Evolutionary conservation across 2,113 vertebrate genomes (phyloP).

Genomic region (Myiagra hebetior): DNA sequence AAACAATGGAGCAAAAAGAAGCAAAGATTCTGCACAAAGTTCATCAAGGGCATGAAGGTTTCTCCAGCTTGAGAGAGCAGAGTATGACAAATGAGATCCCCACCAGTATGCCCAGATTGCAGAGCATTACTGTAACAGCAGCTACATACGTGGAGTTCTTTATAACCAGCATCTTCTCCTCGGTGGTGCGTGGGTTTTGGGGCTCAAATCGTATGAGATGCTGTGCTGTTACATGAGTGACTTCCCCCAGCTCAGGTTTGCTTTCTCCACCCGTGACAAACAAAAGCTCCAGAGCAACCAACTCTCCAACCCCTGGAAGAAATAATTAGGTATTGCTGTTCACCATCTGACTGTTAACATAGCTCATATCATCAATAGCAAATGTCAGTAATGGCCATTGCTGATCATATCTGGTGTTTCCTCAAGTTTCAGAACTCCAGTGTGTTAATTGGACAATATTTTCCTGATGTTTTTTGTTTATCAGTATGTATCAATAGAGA

Average conservation of each 20-base stretch:
- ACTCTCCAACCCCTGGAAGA: slow-evolving; percentile 80
- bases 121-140: neutral
- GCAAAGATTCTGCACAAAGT: neutral
- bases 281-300: slow-evolving; percentile 80
- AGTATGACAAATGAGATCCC: neutral
- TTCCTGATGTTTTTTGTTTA: neutral
- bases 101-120: neutral
- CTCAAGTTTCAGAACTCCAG: neutral
- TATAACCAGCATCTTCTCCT: slow-evolving; percentile 77
- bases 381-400: neutral
- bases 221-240: slow-evolving; percentile 77
- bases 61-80: neutral
- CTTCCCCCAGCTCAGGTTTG: slow-evolving; percentile 66
- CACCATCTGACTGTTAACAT: neutral
- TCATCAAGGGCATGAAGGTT: neutral
- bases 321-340: neutral
- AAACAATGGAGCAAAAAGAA: neutral
- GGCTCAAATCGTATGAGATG: slow-evolving; percentile 81
- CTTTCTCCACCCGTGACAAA: slow-evolving; percentile 76
- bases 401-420: neutral
- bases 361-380: neutral
- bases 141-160: slow-evolving; percentile 81
- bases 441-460: neutral
- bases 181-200: slow-evolving; percentile 71
- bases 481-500: neutral